Conservation (phyloP, 2,113 vertebrate species). For the Zosterops borbonicus region DNA sequence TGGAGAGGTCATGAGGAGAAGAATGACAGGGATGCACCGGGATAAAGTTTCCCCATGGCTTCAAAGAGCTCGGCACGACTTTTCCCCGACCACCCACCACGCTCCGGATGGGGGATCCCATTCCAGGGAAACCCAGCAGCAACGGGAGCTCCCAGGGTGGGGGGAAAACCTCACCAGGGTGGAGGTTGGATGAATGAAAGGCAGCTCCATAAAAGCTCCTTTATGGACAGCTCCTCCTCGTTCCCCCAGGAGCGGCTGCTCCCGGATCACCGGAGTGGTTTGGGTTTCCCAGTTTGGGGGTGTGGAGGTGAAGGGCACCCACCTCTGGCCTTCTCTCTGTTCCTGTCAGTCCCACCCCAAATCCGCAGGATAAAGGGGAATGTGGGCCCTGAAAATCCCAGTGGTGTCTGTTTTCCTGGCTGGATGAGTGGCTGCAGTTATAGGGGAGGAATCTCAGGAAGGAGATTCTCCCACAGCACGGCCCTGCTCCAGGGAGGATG, state of each 20-base stretch:
- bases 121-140: not conserved
- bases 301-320: constrained; percentile 32
- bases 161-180: rapidly evolving
- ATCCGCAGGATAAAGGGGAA: constrained; percentile 11
- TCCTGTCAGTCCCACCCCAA: not conserved
- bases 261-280: rapidly evolving
- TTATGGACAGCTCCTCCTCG: constrained; percentile 11
- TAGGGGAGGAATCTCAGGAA: too few species aligned
- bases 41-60: not conserved
- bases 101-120: not conserved
- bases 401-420: not conserved
- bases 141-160: not conserved
- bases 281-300: not conserved
- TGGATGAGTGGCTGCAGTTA: too few species aligned
- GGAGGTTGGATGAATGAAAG: not conserved
- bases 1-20: not conserved
- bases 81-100: not conserved
- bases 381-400: not conserved
- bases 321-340: not conserved
- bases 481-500: too few species aligned
- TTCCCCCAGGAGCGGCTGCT: not conserved
- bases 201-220: constrained; percentile 43
- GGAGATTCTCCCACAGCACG: too few species aligned
- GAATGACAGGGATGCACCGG: not conserved
- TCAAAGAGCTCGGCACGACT: not conserved